Base-by-base conservation (phyloP, 1,140 invertebrate species). In the Sycophaga agraensis region DNA sequence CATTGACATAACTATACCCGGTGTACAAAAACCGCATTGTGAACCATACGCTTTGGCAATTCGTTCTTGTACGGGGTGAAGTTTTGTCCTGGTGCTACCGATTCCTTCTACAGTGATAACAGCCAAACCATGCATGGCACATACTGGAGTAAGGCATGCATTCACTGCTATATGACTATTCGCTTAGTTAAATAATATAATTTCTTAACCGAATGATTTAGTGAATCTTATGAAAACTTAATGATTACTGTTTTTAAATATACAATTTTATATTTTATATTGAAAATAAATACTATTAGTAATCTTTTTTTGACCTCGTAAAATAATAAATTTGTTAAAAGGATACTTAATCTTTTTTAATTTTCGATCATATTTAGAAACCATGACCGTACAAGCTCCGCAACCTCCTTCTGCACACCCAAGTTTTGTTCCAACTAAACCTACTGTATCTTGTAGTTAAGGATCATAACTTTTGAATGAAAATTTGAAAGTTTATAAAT, bases 1-100 rank as follows among this genome's bases (percentile, higher is more conserved):
- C 93, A 96, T 95, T 2, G 92, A 94, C 94, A 96, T 96, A 0
- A 96, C 91, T 51, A 96, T 93, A 11, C 93, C 93, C 1, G 93
- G 92, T 12, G 93, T 94, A 67, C 93, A 95, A 74, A 94, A 96
- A 11, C 92, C 93, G 73, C 93, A 96, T 79, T 96, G 93, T 0
- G 91, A 93, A 1, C 93, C 93, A 71, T 96, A 92, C 5, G 90
- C 84, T 80, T 91, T 91, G 0, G 92, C 91, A 46, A 96, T 86
- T 65, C 92, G 82, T 73, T 96, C 91, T 82, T 96, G 93, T 8
- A 91, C 89, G 0, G 92, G 89, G 78, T 95, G 91, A 19, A 94
- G 73, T 37, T 82, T 85, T 1, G 85, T 88, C 75, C 82, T 86
- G 8, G 84, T 88, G 42, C 84, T 91, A 14, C 89, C 91, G 28